Percentiles rank a stretch among this genome's conserved stretches.
Evolutionary conservation across 2,113 vertebrate genomes (phyloP).

Genomic region (Stomatorhinus ivindoensis): DNA sequence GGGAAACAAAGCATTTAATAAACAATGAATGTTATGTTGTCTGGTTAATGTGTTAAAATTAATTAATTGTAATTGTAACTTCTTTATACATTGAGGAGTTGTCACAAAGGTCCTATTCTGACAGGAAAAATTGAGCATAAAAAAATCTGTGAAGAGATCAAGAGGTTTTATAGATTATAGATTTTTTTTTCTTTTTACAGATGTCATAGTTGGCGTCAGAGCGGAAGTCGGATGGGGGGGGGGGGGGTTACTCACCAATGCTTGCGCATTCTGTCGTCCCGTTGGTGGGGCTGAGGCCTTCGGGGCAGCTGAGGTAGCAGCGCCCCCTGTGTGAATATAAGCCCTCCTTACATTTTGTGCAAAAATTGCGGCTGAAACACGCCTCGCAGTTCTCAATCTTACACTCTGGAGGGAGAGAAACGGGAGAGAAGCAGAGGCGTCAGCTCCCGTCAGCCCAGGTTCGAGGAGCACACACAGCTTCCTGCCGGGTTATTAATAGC

Average conservation of each 20-base stretch:
- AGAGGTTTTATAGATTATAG: not conserved
- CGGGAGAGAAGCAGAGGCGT: conserved; percentile 31
- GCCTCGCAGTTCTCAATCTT: conserved; percentile 96
- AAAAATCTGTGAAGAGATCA: not conserved
- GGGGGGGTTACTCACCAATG: conserved; percentile 65
- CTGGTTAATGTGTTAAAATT: not conserved
- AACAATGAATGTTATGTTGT: not conserved
- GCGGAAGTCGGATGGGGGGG: too few species aligned
- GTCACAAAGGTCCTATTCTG: not conserved
- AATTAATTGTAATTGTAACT: too few species aligned
- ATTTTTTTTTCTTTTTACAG: not conserved
- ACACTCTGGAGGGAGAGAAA: conserved; percentile 74
- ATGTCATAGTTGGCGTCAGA: not conserved
- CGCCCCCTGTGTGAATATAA: conserved; percentile 91
- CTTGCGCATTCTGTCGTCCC: conserved; percentile 86
- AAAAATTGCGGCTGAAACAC: conserved; percentile 97
- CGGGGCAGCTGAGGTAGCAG: conserved; percentile 79
- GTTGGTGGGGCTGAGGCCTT: conserved; percentile 71
- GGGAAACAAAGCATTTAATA: not conserved
- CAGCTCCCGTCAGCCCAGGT: conserved; percentile 9
- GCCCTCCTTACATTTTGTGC: conserved; percentile 95
- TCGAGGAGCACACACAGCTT: not conserved
- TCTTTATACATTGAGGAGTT: not conserved
- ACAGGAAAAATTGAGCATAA: not conserved
- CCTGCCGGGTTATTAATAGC: not conserved